These are phyloP conservation scores for Phytoseiulus persimilis DNA, from an alignment of 2,888 invertebrate species.

Conservation along the genomic window DNA sequence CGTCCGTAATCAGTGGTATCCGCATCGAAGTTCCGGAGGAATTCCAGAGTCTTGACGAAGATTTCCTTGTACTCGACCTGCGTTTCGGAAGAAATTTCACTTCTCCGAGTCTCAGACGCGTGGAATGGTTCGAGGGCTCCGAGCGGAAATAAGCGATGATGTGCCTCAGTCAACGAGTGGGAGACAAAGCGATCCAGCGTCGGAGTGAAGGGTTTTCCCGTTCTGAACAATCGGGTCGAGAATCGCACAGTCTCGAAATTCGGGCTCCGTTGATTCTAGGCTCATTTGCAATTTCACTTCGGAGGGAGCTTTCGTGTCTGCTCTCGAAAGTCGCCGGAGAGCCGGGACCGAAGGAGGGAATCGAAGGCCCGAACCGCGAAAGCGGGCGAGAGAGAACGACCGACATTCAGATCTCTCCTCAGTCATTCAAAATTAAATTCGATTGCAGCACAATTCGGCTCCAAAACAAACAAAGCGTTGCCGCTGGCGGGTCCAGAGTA, in stretches of 20 bases:
- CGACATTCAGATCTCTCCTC: not conserved
- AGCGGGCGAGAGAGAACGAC: not conserved
- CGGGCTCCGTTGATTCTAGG: not conserved
- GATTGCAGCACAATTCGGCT: not conserved
- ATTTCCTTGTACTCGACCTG: constrained; percentile 86
- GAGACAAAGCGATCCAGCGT: not conserved
- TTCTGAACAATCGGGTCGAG: not conserved
- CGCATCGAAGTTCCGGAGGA: constrained; percentile 82
- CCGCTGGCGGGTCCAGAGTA: not conserved
- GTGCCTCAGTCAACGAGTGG: not conserved
- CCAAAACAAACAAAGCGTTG: not conserved
- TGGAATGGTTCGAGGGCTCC: not conserved
- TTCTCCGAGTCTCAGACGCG: not conserved
- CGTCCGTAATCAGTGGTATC: constrained; percentile 78
- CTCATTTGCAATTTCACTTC: not conserved
- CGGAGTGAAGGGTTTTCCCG: not conserved
- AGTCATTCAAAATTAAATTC: constrained; percentile 5
- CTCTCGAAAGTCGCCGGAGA: not conserved
- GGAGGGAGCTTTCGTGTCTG: not conserved
- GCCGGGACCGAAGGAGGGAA: not conserved
- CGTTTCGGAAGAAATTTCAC: not conserved
- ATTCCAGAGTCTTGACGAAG: constrained; percentile 88
- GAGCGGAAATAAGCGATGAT: not conserved
- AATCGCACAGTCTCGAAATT: not conserved
- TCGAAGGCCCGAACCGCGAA: not conserved